A percentile compares a stretch with the other conserved stretches of the same genome.
Evolutionary conservation across 2,797 vertebrate species (phyloP).

Genomic region (Clarias pachynema): DNA sequence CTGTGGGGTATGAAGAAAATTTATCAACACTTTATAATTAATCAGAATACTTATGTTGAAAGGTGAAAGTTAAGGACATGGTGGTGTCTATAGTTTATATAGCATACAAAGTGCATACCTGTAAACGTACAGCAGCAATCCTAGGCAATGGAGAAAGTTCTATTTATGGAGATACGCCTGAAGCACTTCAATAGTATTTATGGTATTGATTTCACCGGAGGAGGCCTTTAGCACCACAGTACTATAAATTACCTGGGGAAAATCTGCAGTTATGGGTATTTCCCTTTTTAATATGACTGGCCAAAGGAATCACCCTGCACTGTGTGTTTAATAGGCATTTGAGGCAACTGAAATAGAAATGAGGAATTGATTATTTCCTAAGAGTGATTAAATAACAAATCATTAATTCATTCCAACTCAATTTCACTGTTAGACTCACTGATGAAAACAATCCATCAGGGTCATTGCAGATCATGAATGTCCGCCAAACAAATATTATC

Average conservation of each 20-base stretch:
- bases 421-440: background rate
- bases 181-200: constrained; percentile 1
- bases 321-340: constrained; percentile 5
- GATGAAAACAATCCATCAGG: background rate
- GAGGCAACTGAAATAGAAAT: background rate
- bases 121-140: background rate
- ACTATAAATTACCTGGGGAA: constrained; percentile 6
- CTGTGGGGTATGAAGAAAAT: background rate
- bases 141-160: background rate
- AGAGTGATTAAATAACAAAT: background rate
- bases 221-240: background rate
- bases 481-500: background rate
- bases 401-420: background rate
- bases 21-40: background rate
- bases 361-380: background rate
- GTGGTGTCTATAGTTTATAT: background rate
- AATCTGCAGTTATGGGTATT: background rate
- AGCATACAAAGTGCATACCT: background rate
- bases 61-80: background rate
- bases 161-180: background rate
- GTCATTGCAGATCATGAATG: background rate
- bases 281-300: background rate
- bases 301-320: background rate
- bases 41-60: background rate
- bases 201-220: constrained; percentile 20